Evolutionary conservation across 2,888 invertebrate genomes (phyloP), one percentile per base, ranked within the genome.

Genomic region (Orgyia antiqua): DNA sequence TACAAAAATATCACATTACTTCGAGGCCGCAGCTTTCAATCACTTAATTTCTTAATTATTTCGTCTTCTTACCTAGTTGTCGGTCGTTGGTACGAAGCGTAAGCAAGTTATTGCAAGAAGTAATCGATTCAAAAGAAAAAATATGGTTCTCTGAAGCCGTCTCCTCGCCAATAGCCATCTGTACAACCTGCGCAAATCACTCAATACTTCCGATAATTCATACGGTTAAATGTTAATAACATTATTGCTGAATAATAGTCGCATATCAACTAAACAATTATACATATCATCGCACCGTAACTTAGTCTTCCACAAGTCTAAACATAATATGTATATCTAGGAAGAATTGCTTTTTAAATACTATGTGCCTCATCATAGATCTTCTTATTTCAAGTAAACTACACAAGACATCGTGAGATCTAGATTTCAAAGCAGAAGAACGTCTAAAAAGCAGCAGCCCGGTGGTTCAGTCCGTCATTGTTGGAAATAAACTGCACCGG

Each of bases 1-100:
- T 86, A 86, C 86, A 86, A 84, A 86, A 84, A 86, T 86, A 86
- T 86, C 86, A 86, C 86, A 86, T 80, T 80, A 84, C 79, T 82
- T 84, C 82, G 84, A 86, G 86, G 86, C 86, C 86, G 86, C 86
- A 84, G 84, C 86, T 84, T 86, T 82, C 78, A 78, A 64, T 78
- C 72, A 71, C 79, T 83, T 78, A 84, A 71, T 79, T 63, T 41
- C 75, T 73, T 76, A 79, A 61, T 77, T 72, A 74, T 66, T 69
- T 74, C 68, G 62, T 80, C 75, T 73, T 74, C 75, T 75, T 78
- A 83, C 68, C 76, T 83, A 78, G 68, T 74, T 61, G 65, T 66
- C 60, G 57, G 64, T 69, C 56, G 59, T 67, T 51, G 68, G 71
- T 71, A 71, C 66, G 72, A 82, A 80, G 83, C 82, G 63, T 61